Percentiles rank a stretch among this genome's conserved stretches.
These are phyloP conservation scores for Chaenogobius annularis DNA, from an alignment of 2,113 vertebrate genomes.

Conservation along the genomic window DNA sequence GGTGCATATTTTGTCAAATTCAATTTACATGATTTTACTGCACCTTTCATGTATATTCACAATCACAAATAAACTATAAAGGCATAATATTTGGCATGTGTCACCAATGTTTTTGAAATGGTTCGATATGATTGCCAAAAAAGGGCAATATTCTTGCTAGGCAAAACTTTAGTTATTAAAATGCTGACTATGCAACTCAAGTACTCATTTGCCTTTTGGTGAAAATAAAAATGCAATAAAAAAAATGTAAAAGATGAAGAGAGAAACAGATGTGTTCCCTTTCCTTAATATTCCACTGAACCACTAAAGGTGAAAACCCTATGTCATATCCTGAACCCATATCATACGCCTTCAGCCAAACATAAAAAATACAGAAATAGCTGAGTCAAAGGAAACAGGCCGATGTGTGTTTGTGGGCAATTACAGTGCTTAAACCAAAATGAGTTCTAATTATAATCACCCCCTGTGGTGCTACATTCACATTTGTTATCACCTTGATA, in stretches of 20 bases:
- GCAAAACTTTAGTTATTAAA: neutral
- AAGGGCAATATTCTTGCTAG: neutral
- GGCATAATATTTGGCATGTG: too few species aligned
- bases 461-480: slow-evolving; percentile 43
- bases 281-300: neutral
- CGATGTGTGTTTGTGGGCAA: slow-evolving; percentile 12
- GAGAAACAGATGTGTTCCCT: neutral
- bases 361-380: slow-evolving; percentile 9
- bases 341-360: slow-evolving; percentile 18
- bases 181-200: neutral
- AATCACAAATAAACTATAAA: too few species aligned
- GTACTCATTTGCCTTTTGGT: neutral
- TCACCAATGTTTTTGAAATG: neutral
- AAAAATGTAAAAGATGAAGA: neutral
- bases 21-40: neutral
- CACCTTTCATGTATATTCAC: too few species aligned
- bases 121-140: neutral
- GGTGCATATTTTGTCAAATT: neutral
- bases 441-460: slow-evolving; percentile 44
- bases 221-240: neutral
- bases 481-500: slow-evolving; percentile 47
- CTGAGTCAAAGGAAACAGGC: slow-evolving; percentile 29
- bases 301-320: slow-evolving; percentile 14
- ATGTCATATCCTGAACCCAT: slow-evolving; percentile 27
- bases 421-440: slow-evolving; percentile 19